These are phyloP conservation scores for Rhynchomys soricoides DNA, from an alignment of 2,113 vertebrate species.

Conservation along the genomic window DNA sequence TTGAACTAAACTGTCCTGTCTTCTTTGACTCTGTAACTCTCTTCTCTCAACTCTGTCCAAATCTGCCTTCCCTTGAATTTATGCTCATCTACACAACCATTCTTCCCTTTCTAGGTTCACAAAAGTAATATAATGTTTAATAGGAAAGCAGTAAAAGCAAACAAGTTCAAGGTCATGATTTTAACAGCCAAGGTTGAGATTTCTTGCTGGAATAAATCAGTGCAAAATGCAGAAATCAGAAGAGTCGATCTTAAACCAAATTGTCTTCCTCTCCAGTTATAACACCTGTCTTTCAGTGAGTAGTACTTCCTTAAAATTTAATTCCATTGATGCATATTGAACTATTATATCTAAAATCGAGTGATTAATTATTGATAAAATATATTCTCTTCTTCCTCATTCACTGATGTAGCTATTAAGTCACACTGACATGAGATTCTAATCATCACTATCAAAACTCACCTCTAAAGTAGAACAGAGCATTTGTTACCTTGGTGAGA, in stretches of 20 bases:
- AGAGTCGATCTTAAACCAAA: conserved; percentile 46
- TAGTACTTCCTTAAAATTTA: conserved; percentile 51
- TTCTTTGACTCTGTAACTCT: neutral
- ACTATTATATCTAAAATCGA: conserved; percentile 60
- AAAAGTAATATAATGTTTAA: conserved; percentile 8
- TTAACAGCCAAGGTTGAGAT: conserved; percentile 64
- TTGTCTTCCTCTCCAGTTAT: conserved; percentile 22
- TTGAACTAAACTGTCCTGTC: neutral
- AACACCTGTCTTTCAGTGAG: conserved; percentile 52
- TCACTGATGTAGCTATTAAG: conserved; percentile 50
- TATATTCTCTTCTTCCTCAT: conserved; percentile 40
- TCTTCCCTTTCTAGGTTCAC: neutral
- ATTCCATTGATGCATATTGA: conserved; percentile 57
- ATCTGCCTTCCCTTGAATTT: neutral
- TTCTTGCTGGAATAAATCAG: conserved; percentile 65
- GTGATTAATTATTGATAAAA: conserved; percentile 65
- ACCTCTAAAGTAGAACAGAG: neutral
- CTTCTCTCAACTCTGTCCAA: neutral
- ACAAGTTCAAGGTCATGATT: conserved; percentile 47
- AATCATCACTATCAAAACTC: conserved; percentile 6
- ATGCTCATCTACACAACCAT: neutral
- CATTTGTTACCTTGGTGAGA: neutral
- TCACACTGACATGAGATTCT: neutral
- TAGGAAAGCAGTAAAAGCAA: conserved; percentile 9
- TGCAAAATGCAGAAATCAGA: conserved; percentile 54